phyloP scores from a whole-genome alignment of 64 coral and sea anemone species.

The Stichodactyla mertensii region DNA sequence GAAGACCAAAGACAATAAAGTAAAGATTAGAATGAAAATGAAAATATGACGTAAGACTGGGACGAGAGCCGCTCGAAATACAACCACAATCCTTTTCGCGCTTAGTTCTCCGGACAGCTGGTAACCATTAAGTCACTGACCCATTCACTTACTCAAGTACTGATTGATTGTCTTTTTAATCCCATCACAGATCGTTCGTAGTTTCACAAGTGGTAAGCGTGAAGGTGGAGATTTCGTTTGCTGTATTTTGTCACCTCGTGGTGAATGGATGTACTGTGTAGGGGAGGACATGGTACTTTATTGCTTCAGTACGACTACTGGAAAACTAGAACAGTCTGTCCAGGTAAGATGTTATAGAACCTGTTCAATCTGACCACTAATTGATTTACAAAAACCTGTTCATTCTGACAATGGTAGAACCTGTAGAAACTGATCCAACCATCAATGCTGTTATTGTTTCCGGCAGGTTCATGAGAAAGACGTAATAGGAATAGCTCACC shows the following conservation, averaged over 20 bases:
- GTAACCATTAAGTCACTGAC: neutral
- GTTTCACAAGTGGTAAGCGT: conserved; percentile 97
- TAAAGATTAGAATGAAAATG: too few species aligned
- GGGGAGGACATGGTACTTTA: conserved; percentile 98
- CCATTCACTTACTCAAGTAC: too few species aligned
- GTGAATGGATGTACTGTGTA: conserved; percentile 99
- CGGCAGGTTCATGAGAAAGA: conserved; percentile 91
- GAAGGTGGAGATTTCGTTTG: conserved; percentile 95
- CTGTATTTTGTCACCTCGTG: conserved; percentile 81
- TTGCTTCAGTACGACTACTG: conserved; percentile 91
- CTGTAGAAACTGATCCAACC: too few species aligned
- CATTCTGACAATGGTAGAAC: too few species aligned
- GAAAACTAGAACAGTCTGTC: conserved; percentile 96
- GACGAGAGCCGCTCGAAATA: too few species aligned
- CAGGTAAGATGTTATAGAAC: conserved; percentile 48
- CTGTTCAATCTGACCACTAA: neutral
- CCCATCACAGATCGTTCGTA: conserved; percentile 84
- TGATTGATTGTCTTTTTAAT: neutral
- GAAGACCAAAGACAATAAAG: too few species aligned
- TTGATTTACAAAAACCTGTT: too few species aligned
- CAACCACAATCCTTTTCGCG: too few species aligned
- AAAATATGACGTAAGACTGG: too few species aligned
- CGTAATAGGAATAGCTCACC: conserved; percentile 90
- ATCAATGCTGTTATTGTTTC: neutral
- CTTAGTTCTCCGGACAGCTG: too few species aligned